Percentiles rank a stretch among this genome's conserved stretches.
These are phyloP conservation scores for Castor canadensis DNA, from an alignment of 2,113 vertebrate genomes.

Conservation along the genomic window DNA sequence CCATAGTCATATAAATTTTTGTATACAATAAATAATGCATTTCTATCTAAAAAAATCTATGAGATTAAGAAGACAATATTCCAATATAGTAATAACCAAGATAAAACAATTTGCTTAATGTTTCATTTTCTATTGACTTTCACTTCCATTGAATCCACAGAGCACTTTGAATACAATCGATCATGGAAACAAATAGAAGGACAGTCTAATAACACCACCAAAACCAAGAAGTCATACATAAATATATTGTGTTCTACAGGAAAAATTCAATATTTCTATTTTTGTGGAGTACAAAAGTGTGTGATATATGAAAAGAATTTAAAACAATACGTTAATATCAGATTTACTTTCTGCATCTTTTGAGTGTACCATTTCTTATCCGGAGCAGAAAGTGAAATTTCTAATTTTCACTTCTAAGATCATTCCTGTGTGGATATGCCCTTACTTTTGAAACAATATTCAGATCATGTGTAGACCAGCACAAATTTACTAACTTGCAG, in stretches of 20 bases:
- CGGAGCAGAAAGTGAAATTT: not conserved
- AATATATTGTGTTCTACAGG: not conserved
- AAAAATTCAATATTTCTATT: not conserved
- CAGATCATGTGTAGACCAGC: not conserved
- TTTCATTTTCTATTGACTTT: conserved; percentile 36
- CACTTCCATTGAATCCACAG: not conserved
- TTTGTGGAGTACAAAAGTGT: not conserved
- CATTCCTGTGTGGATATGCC: not conserved
- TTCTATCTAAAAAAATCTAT: not conserved
- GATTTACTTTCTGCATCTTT: not conserved
- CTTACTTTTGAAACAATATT: not conserved
- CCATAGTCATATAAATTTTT: conserved; percentile 20
- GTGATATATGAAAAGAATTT: not conserved
- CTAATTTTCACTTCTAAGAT: not conserved
- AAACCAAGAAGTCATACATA: not conserved
- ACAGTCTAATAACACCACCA: not conserved
- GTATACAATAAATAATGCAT: not conserved
- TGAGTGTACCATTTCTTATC: not conserved
- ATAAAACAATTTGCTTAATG: conserved; percentile 35
- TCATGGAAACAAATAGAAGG: not conserved
- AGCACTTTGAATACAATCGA: not conserved
- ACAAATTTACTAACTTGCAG: not conserved
- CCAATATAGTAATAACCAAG: not conserved
- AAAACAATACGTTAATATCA: not conserved
- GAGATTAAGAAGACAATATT: conserved; percentile 30